These are phyloP conservation scores for Gymnosoma rotundatum DNA, from an alignment of 2,888 invertebrate genomes.

Conservation along the genomic window DNA sequence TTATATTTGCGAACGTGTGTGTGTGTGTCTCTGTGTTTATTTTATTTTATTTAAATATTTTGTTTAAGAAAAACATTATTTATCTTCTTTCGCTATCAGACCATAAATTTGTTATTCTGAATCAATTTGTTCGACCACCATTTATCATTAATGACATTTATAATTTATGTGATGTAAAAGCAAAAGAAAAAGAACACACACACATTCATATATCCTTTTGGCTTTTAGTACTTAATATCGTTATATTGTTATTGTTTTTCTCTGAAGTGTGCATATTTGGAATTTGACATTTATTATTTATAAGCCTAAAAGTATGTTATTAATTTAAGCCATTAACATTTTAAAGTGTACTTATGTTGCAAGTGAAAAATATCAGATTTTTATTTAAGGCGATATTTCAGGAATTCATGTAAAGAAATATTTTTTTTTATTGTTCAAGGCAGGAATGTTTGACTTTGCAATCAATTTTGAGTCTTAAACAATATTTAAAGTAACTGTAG, in stretches of 20 bases:
- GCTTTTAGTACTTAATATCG: slow-evolving; percentile 4
- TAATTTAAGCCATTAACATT: slow-evolving; percentile 41
- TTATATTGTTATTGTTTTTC: neutral
- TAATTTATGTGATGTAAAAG: slow-evolving; percentile 29
- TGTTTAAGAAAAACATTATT: slow-evolving; percentile 30
- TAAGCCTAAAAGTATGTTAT: slow-evolving; percentile 48
- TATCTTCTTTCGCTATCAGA: slow-evolving; percentile 1
- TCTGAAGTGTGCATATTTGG: slow-evolving; percentile 32
- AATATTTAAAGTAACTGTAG: no score
- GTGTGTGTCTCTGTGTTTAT: slow-evolving; percentile 32
- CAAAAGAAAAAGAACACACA: slow-evolving; percentile 7
- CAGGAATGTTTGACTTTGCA: no score
- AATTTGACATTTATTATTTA: slow-evolving; percentile 55
- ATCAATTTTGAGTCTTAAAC: no score
- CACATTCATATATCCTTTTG: slow-evolving; percentile 1
- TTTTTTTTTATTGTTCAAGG: no score
- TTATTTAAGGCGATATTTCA: neutral
- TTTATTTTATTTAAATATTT: slow-evolving; percentile 47
- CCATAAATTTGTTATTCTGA: neutral
- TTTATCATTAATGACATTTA: slow-evolving; percentile 41
- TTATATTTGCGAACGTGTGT: neutral
- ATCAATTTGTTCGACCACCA: slow-evolving; percentile 18
- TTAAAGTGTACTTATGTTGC: neutral
- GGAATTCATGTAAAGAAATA: neutral
- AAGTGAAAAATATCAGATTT: neutral